Evolutionary conservation across 2,888 invertebrate genomes (phyloP).

Genomic region (Habrosyne pyritoides): DNA sequence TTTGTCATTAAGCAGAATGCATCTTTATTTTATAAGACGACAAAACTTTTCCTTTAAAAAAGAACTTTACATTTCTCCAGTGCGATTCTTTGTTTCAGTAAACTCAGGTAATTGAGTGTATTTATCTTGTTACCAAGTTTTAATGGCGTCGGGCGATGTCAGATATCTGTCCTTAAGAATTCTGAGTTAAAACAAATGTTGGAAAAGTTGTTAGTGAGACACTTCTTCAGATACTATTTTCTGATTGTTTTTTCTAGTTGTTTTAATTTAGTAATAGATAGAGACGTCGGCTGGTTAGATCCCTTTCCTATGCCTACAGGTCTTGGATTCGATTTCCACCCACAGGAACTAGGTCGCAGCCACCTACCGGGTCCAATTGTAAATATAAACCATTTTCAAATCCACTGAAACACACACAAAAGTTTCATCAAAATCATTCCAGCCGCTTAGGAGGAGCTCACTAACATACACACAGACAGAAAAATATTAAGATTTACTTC

Average conservation of each 20-base stretch:
- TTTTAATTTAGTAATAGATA: not conserved
- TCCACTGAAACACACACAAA: too few species aligned
- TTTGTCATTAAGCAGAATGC: not conserved
- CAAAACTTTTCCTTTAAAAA: not conserved
- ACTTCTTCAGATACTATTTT: not conserved
- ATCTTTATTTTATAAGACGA: not conserved
- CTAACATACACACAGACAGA: too few species aligned
- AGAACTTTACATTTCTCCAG: not conserved
- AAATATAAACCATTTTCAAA: too few species aligned
- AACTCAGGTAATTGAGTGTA: conserved; percentile 10
- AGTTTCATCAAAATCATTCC: too few species aligned
- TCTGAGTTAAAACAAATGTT: not conserved
- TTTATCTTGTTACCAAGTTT: conserved; percentile 37
- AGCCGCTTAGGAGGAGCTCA: too few species aligned
- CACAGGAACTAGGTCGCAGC: too few species aligned
- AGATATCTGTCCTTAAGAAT: not conserved
- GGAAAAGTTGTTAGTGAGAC: not conserved
- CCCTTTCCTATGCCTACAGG: too few species aligned
- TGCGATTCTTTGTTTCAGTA: conserved; percentile 5
- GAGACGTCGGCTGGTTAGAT: too few species aligned
- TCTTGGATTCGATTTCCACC: too few species aligned
- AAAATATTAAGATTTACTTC: too few species aligned
- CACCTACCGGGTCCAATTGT: too few species aligned
- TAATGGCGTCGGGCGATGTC: conserved; percentile 29
- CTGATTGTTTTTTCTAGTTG: not conserved